Base-by-base conservation (phyloP, 2,797 vertebrate species). In the Pantherophis alleghaniensis region DNA sequence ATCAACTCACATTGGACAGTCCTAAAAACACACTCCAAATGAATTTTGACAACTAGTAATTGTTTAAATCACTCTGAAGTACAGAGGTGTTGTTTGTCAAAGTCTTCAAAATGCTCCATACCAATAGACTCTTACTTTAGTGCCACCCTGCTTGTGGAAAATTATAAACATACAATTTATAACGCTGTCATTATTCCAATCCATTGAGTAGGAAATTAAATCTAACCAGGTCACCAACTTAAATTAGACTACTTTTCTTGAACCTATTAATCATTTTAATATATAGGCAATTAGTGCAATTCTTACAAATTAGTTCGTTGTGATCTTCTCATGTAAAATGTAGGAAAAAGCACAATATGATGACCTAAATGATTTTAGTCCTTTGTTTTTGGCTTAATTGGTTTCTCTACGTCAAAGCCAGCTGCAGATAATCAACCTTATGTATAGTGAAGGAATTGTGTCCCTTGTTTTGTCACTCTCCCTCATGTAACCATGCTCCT, bases 251-350 rank as follows among this genome's bases (percentile, higher is more conserved):
- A 24, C 10, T 4, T 24, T 57, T 57, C 37, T 63, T 14, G 28
- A 37, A 90, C 69, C 63, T 83, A 32, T 56, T n/a, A 51, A 89
- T 14, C 28, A 90, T 86, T 51, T 86, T 66, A 66, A 18, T 3
- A 55, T 5, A 95, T 95, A 66, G 83, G 91, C 0, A 4, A 86
- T 93, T 94, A 83, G 93, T 94, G 88, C 86, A 93, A 61, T 86
- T 57, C 86, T 96, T 96, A 95, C 89, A 95, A 96, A 95, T 92
- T 91, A 94, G 92, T 95, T 94, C 93, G 94, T 92, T 95, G 32
- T 94, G 92, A 91, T 96, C 95, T 89, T 55, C 87, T 88, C 32
- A 28, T 92, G 90, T 93, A 94, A 94, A 96, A 95, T 60, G 94
- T 90, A 94, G 57, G 86, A 91, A 89, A 92, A 91, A 90, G 91